phyloP scores from a whole-genome alignment of 2,797 vertebrate genomes.

The Stomatorhinus walkeri region DNA sequence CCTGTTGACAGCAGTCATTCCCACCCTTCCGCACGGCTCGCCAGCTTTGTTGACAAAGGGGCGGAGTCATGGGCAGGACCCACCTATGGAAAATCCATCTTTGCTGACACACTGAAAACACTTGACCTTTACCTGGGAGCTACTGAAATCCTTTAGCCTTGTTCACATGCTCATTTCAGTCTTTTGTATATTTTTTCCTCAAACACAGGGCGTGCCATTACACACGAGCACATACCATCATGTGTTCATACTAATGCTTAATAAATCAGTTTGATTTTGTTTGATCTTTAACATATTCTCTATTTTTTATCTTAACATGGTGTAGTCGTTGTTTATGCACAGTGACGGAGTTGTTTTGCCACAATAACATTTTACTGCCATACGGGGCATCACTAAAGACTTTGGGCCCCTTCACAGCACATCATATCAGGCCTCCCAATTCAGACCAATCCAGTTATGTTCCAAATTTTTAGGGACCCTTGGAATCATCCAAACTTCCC shows the following conservation, averaged over 20 bases:
- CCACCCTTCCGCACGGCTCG: neutral
- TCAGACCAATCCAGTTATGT: neutral
- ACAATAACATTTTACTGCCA: neutral
- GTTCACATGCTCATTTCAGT: neutral
- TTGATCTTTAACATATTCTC: neutral
- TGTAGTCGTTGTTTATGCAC: neutral
- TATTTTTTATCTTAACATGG: neutral
- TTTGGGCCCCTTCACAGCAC: neutral
- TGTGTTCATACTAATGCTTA: neutral
- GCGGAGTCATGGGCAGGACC: neutral
- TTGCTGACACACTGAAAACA: slow-evolving; percentile 20
- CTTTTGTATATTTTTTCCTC: neutral
- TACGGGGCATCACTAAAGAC: neutral
- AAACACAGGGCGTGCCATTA: neutral
- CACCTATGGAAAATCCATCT: slow-evolving; percentile 20
- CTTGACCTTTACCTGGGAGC: neutral
- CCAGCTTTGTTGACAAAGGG: slow-evolving; percentile 19
- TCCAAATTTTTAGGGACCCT: neutral
- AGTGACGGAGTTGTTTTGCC: neutral
- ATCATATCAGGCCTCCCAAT: neutral
- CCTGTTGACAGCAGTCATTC: neutral
- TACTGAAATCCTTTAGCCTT: neutral
- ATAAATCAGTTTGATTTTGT: neutral
- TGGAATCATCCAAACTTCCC: neutral
- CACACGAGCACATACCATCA: neutral